phyloP scores from a whole-genome alignment of 2,113 vertebrate species.

The Lasiurus cinereus region DNA sequence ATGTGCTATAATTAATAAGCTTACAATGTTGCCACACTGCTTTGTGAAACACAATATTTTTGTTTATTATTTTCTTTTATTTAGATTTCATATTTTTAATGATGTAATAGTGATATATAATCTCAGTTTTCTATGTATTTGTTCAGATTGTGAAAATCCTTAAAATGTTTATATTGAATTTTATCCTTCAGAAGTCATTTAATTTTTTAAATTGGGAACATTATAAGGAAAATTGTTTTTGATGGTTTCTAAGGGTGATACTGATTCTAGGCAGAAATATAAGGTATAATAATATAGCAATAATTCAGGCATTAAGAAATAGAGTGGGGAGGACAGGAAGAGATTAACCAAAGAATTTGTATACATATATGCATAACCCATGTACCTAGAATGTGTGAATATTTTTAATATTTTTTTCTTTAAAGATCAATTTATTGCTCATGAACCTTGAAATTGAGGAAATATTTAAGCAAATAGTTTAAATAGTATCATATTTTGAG shows the following conservation, averaged over 20 bases:
- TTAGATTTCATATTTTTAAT: background rate
- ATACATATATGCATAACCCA: no score
- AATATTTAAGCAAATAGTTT: slow-evolving; percentile 42
- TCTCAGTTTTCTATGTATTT: background rate
- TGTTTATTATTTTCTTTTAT: background rate
- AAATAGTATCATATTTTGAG: background rate
- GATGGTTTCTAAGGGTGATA: background rate
- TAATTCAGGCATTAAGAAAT: background rate
- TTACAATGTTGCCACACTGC: background rate
- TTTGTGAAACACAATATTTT: slow-evolving; percentile 1
- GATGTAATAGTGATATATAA: background rate
- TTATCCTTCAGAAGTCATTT: background rate
- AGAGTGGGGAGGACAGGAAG: background rate
- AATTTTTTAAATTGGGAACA: background rate
- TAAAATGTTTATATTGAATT: slow-evolving; percentile 7
- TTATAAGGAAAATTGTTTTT: background rate
- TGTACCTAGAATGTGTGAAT: background rate
- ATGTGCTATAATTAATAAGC: background rate
- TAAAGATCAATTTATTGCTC: slow-evolving; percentile 15
- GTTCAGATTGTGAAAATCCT: slow-evolving; percentile 5
- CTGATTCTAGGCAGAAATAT: background rate
- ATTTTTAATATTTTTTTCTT: background rate
- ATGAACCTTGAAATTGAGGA: slow-evolving; percentile 28
- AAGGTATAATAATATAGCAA: background rate
- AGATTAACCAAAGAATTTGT: no score